Percentiles rank a stretch among this genome's conserved stretches.
phyloP scores from a whole-genome alignment of 2,797 vertebrate genomes.

The Phrynocephalus forsythii region DNA sequence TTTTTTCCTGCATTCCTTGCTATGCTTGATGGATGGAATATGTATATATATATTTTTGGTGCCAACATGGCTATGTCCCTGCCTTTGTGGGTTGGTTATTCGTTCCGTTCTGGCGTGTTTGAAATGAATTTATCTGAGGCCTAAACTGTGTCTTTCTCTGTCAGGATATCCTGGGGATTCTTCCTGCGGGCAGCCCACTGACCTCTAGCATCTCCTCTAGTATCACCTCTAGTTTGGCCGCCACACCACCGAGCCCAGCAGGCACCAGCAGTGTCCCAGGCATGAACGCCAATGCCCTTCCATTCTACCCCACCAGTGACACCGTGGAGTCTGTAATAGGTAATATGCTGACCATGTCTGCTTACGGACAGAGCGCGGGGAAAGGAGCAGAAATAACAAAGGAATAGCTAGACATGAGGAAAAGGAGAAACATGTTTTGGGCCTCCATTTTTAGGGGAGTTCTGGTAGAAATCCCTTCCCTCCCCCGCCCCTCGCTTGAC shows the following conservation, averaged over 20 bases:
- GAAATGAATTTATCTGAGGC: too few relatives aligned
- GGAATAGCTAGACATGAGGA: slow-evolving; percentile 40
- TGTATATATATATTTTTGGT: too few relatives aligned
- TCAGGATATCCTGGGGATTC: slow-evolving; percentile 93
- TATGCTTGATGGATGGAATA: too few relatives aligned
- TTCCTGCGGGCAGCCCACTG: slow-evolving; percentile 94
- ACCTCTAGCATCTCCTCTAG: slow-evolving; percentile 95
- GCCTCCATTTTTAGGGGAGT: neutral
- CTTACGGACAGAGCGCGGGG: neutral
- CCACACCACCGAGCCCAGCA: slow-evolving; percentile 89
- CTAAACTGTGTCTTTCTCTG: slow-evolving; percentile 57
- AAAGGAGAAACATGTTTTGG: slow-evolving; percentile 23
- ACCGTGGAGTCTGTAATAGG: slow-evolving; percentile 98
- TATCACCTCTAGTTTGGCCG: slow-evolving; percentile 95
- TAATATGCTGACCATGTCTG: slow-evolving; percentile 77
- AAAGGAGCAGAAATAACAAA: slow-evolving; percentile 26
- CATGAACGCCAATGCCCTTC: slow-evolving; percentile 98
- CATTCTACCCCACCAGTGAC: slow-evolving; percentile 98
- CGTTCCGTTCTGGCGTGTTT: too few relatives aligned
- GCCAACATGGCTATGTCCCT: too few relatives aligned
- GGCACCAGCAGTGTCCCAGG: slow-evolving; percentile 88
- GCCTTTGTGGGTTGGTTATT: too few relatives aligned
- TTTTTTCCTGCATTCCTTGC: too few relatives aligned
- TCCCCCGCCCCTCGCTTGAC: neutral
- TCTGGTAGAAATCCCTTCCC: slow-evolving; percentile 54